Base-by-base conservation (phyloP, 2,113 vertebrate species). In the Mustelus asterias region DNA sequence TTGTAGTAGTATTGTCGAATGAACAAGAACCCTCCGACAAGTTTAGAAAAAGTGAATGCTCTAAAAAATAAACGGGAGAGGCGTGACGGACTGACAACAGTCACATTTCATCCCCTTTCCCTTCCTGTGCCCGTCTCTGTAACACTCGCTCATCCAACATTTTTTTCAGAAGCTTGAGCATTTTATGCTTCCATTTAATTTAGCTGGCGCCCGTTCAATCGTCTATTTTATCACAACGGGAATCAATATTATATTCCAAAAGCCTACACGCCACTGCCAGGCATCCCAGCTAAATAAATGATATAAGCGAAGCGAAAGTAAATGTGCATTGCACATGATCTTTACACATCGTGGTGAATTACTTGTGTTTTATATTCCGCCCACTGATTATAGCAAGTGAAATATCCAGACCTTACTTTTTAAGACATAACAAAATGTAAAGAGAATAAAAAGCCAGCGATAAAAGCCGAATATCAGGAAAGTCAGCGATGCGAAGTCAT, bases 171-270 rank as follows among this genome's bases (percentile, higher is more conserved):
- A 26, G 58, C 16, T 24, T 70, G 10, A 94, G 60, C 22, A 67
- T 70, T 70, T 72, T 95, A 26, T 54, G 44, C 69, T 54, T 72
- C 41, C 41, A 95, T 54, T 95, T 70, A 95, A 76, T 95, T 95
- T 76, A 95, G 94, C 67, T 41, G 33, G 67, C 24, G 94, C 94
- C 65, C 69, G 11, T 72, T 72, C 94, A 95, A 54, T 95, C 37
- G 37, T 54, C 33, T 95, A 48, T 95, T 95, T 72, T 72, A 70
- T 95, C 94, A 72, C 94, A 54, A 44, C 69, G 65, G 89, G 93
- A 69, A 95, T 95, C 94, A 76, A 95, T 95, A 72, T 95, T 95
- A 72, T 76, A 72, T 95, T 95, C 33, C 65, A 95, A 95, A 33
- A 48, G 69, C 37, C 22, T 70, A 29, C 67, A 70, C 93, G 11